Conservation (phyloP, 2,797 vertebrate genomes). For the Hypotaenidia okinawae region DNA sequence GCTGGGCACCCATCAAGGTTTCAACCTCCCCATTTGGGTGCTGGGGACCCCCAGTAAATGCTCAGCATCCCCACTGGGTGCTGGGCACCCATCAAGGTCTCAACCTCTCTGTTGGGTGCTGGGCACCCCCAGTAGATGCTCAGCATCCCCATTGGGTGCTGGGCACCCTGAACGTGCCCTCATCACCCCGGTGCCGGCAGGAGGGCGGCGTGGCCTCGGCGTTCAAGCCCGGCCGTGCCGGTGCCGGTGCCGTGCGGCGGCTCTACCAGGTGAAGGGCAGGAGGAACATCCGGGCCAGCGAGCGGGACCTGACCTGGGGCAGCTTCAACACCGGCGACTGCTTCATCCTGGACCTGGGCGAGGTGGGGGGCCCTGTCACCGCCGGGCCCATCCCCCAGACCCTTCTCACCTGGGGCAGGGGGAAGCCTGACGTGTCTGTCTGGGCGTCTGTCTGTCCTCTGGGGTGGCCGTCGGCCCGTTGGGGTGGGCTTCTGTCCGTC, state of each 20-base stretch:
- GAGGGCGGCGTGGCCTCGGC: slow-evolving; percentile 90
- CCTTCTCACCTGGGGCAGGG: slow-evolving; percentile 84
- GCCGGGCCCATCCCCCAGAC: slow-evolving; percentile 40
- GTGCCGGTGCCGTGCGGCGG: slow-evolving; percentile 56
- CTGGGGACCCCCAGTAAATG: no score
- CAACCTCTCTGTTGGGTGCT: no score
- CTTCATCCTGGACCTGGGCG: slow-evolving; percentile 89
- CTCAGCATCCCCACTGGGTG: neutral
- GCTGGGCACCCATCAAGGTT: no score
- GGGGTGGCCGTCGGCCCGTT: no score
- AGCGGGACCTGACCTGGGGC: slow-evolving; percentile 84
- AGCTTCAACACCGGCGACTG: slow-evolving; percentile 95
- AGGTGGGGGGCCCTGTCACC: slow-evolving; percentile 27
- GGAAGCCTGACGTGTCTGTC: slow-evolving; percentile 75
- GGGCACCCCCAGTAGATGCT: accelerated
- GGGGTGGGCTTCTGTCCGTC: no score
- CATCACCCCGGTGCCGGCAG: slow-evolving; percentile 58
- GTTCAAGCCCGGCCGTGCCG: slow-evolving; percentile 76
- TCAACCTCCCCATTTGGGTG: no score
- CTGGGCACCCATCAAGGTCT: neutral
- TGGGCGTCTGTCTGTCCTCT: neutral
- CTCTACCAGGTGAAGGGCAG: slow-evolving; percentile 94
- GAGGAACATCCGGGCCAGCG: slow-evolving; percentile 87
- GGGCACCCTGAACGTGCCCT: neutral
- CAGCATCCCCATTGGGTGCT: neutral